A percentile compares a stretch with the other conserved stretches of the same genome.
Evolutionary conservation across 2,797 vertebrate genomes (phyloP).

Genomic region (Smutsia temminckii): DNA sequence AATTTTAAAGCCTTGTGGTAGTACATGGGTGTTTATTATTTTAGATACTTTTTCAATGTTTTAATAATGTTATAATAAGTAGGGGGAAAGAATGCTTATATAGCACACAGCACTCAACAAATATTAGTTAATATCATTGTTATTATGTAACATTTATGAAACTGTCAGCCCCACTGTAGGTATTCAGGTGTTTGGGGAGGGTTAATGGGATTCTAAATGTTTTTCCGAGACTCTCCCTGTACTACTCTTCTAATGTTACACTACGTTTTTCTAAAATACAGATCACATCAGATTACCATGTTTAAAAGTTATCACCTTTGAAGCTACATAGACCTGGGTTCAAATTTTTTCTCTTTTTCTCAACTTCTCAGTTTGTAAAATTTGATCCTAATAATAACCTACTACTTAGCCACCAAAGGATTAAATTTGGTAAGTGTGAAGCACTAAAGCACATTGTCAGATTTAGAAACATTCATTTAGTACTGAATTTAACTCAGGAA

Average conservation of each 20-base stretch:
- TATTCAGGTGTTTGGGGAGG: not conserved
- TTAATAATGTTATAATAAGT: not conserved
- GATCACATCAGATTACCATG: not conserved
- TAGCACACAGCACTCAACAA: not conserved
- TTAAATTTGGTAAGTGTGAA: constrained; percentile 3
- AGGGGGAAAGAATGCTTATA: not conserved
- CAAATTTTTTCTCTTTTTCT: constrained; percentile 21
- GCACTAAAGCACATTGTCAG: not conserved
- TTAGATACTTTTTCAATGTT: not conserved
- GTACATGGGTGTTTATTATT: not conserved
- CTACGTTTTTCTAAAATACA: constrained; percentile 17
- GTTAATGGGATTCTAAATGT: not conserved
- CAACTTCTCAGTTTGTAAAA: constrained; percentile 34
- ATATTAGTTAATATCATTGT: not conserved
- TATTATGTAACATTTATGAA: constrained; percentile 21
- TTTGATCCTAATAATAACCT: constrained; percentile 27
- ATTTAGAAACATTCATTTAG: constrained; percentile 15
- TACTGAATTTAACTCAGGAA: not conserved
- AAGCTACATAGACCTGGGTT: not conserved
- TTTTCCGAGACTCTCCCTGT: not conserved
- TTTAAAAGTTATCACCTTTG: constrained; percentile 36
- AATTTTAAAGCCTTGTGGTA: not conserved
- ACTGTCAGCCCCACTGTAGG: not conserved
- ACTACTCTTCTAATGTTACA: not conserved
- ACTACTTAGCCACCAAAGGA: not conserved